phyloP scores from a whole-genome alignment of 2,888 invertebrate species.

The Phortica magna region DNA sequence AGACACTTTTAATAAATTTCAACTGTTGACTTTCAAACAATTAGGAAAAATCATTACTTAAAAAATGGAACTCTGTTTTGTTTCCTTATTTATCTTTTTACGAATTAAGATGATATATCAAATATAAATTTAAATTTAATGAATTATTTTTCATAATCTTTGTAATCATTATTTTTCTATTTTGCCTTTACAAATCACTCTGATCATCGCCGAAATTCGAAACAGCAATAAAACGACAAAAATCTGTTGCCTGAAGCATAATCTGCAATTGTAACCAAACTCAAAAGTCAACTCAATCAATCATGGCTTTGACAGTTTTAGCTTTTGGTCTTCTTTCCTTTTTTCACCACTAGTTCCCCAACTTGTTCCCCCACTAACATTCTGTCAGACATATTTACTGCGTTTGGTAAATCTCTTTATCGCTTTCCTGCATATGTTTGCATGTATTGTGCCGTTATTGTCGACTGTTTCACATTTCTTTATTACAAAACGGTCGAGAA shows the following conservation, averaged over 20 bases:
- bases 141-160: background rate
- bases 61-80: too few relatives aligned
- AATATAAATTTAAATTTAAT: too few relatives aligned
- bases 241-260: conserved; percentile 5
- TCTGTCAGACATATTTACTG: background rate
- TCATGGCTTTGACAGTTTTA: conserved; percentile 28
- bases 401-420: background rate
- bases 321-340: background rate
- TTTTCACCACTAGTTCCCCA: too few relatives aligned
- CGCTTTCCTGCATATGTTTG: background rate
- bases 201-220: background rate
- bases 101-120: too few relatives aligned
- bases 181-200: background rate
- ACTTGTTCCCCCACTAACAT: background rate
- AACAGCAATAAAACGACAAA: background rate
- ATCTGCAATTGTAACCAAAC: conserved; percentile 11
- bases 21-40: too few relatives aligned
- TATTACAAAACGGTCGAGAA: conserved; percentile 18
- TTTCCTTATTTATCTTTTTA: too few relatives aligned
- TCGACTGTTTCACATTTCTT: conserved; percentile 18
- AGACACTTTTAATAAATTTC: too few relatives aligned
- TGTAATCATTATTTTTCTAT: background rate
- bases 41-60: too few relatives aligned
- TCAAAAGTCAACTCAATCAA: conserved; percentile 29
- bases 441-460: background rate